phyloP scores from a whole-genome alignment of 2,888 invertebrate genomes.

The Sarcophaga variegata region DNA sequence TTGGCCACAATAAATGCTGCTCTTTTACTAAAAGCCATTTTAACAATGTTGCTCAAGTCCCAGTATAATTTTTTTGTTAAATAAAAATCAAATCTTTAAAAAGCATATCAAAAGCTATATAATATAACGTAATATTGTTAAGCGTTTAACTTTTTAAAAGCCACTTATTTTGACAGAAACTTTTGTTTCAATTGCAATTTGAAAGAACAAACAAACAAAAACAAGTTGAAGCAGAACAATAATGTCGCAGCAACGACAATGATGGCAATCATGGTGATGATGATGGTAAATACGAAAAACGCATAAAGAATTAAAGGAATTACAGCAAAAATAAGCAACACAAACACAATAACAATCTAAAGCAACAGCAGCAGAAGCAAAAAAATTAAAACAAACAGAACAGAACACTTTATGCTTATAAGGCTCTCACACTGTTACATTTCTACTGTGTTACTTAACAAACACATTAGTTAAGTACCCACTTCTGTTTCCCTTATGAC shows the following conservation, averaged over 20 bases:
- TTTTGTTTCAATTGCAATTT: constrained; percentile 32
- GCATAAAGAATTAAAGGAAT: constrained; percentile 32
- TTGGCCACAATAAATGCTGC: too few species aligned
- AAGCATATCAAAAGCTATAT: neutral
- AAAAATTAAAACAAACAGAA: constrained; percentile 55
- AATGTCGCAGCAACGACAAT: constrained; percentile 38
- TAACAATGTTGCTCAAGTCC: neutral
- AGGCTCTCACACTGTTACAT: constrained; percentile 66
- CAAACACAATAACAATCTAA: constrained; percentile 1
- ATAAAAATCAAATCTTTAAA: neutral
- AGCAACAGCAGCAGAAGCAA: neutral
- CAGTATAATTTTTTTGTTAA: neutral
- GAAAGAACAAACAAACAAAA: neutral
- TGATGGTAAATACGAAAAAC: constrained; percentile 16
- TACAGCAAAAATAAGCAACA: constrained; percentile 1
- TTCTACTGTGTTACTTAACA: constrained; percentile 51
- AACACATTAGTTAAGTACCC: constrained; percentile 70
- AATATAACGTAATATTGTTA: constrained; percentile 3
- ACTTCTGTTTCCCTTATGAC: constrained; percentile 65
- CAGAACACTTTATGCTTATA: constrained; percentile 72
- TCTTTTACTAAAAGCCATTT: too few species aligned
- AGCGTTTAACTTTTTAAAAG: constrained; percentile 54
- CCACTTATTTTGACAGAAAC: constrained; percentile 58
- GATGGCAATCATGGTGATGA: constrained; percentile 17
- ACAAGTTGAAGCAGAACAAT: constrained; percentile 14